Percentiles rank a stretch among this genome's conserved stretches.
Evolutionary conservation across 1,140 invertebrate genomes (phyloP).

Genomic region (Drosophila parabipectinata): DNA sequence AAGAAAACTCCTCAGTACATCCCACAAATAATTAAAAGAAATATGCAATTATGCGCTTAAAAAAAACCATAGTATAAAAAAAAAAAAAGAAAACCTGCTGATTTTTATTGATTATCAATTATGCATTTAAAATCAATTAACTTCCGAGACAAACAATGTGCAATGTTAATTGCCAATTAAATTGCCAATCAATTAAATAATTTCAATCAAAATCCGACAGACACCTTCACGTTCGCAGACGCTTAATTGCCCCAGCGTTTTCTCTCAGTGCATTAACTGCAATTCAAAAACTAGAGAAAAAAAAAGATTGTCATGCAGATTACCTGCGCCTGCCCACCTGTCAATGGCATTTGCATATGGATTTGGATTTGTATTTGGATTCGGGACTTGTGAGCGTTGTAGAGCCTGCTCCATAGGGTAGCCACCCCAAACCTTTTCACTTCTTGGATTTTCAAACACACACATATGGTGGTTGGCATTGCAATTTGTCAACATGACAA

Average conservation of each 20-base stretch:
- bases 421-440: neutral
- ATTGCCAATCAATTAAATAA: constrained; percentile 8
- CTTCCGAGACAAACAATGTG: neutral
- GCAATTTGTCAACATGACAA: constrained; percentile 74
- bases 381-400: constrained; percentile 44
- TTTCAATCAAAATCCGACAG: neutral
- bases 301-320: constrained; percentile 63
- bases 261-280: constrained; percentile 27
- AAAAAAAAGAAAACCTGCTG: neutral
- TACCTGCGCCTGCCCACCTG: constrained; percentile 62
- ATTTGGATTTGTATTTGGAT: constrained; percentile 22
- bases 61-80: neutral
- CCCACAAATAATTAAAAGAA: too few species aligned
- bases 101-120: neutral
- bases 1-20: too few species aligned
- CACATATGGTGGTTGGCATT: constrained; percentile 47
- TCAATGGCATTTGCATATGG: constrained; percentile 68
- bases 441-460: neutral
- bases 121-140: neutral
- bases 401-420: neutral
- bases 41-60: neutral
- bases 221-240: neutral
- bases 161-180: constrained; percentile 6
- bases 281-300: constrained; percentile 7
- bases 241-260: neutral